phyloP scores from a whole-genome alignment of 1,140 invertebrate genomes.

The Leptopilina boulardi region DNA sequence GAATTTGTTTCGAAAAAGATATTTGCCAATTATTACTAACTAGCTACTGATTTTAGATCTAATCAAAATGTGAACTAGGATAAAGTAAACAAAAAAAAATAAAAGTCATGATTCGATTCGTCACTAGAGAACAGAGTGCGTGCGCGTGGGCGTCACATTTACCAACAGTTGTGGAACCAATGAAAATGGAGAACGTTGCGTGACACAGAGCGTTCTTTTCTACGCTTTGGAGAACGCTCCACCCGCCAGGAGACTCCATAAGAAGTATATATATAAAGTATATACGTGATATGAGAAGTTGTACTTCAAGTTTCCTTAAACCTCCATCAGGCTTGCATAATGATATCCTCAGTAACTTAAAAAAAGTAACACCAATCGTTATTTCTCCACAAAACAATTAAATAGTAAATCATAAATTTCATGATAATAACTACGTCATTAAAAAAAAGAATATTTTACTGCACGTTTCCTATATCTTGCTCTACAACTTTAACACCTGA shows the following conservation, averaged over 20 bases:
- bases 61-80: slow-evolving; percentile 22
- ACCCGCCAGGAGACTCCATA: slow-evolving; percentile 47
- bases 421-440: not conserved
- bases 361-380: not conserved
- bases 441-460: not conserved
- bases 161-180: slow-evolving; percentile 54
- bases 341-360: slow-evolving; percentile 8
- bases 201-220: slow-evolving; percentile 63
- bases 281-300: not conserved
- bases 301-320: slow-evolving; percentile 9
- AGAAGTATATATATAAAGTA: not conserved
- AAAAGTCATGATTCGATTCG: slow-evolving; percentile 44
- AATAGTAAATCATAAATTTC: not conserved
- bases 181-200: slow-evolving; percentile 59
- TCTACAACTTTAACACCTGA: not conserved
- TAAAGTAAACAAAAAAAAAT: slow-evolving; percentile 33
- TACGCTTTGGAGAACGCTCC: slow-evolving; percentile 62
- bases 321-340: not conserved
- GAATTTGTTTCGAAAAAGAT: not conserved
- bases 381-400: not conserved
- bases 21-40: not conserved
- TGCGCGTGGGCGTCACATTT: slow-evolving; percentile 61
- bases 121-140: slow-evolving; percentile 56
- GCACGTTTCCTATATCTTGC: not conserved
- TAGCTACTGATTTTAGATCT: not conserved